Evolutionary conservation across 2,797 vertebrate species (phyloP).

Genomic region (Cheirogaleus major): DNA sequence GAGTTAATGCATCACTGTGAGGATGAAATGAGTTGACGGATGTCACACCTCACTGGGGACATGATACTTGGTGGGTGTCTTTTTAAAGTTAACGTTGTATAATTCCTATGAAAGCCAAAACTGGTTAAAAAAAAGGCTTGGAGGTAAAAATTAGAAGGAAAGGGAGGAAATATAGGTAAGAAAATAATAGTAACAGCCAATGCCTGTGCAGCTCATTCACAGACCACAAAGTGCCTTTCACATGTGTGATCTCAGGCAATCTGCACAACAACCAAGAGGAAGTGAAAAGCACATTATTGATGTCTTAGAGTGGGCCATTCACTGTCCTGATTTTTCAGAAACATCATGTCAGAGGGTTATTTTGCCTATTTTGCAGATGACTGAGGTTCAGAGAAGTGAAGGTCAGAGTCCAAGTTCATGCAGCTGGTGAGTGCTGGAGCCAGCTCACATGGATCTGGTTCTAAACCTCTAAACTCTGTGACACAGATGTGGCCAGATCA

Average conservation of each 20-base stretch:
- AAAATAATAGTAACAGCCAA: not conserved
- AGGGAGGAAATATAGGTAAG: not conserved
- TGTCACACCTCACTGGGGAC: not conserved
- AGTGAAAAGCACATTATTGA: not conserved
- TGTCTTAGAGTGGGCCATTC: not conserved
- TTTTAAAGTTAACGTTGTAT: not conserved
- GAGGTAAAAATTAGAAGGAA: not conserved
- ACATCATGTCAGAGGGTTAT: not conserved
- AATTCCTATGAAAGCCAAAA: constrained; percentile 3
- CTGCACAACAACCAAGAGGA: not conserved
- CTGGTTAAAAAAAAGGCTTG: not conserved
- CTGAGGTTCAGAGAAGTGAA: not conserved
- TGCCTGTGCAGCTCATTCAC: not conserved
- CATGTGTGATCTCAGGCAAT: not conserved
- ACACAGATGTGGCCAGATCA: not conserved
- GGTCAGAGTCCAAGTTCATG: not conserved
- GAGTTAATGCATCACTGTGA: not conserved
- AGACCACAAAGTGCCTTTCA: not conserved
- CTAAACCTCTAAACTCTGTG: not conserved
- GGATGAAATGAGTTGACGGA: not conserved
- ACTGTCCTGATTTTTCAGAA: not conserved
- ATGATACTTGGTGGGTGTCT: not conserved
- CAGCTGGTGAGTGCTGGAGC: not conserved
- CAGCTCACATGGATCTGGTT: not conserved
- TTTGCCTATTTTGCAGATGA: not conserved